phyloP scores from a whole-genome alignment of 2,113 vertebrate species.

The Oncorhynchus keta region DNA sequence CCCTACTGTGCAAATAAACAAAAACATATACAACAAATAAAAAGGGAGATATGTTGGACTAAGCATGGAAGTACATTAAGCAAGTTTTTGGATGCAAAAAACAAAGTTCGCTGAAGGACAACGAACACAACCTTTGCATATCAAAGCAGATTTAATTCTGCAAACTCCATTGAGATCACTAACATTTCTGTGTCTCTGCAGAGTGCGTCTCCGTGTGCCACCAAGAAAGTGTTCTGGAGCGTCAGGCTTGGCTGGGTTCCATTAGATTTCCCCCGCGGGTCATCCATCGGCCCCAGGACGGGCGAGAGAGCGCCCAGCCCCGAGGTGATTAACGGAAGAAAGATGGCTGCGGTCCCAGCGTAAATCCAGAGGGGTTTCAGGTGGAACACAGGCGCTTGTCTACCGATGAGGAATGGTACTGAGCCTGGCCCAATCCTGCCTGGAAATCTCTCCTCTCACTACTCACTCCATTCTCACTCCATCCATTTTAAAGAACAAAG shows the following conservation, averaged over 20 bases:
- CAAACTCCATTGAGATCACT: slow-evolving; percentile 14
- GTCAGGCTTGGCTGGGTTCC: slow-evolving; percentile 64
- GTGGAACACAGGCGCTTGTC: slow-evolving; percentile 67
- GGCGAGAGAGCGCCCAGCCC: slow-evolving; percentile 55
- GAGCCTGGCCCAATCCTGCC: slow-evolving; percentile 43
- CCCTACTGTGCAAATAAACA: slow-evolving; percentile 28
- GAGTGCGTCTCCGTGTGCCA: slow-evolving; percentile 26
- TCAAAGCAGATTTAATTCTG: slow-evolving; percentile 12
- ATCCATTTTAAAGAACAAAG: slow-evolving; percentile 2
- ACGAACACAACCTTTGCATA: not conserved
- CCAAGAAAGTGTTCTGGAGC: slow-evolving; percentile 53
- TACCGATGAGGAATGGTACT: slow-evolving; percentile 70
- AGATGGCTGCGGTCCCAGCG: slow-evolving; percentile 57
- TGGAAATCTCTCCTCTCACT: slow-evolving; percentile 60
- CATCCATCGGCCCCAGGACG: slow-evolving; percentile 63
- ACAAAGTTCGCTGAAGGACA: not conserved
- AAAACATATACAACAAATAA: slow-evolving; percentile 24
- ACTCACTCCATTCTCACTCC: slow-evolving; percentile 12
- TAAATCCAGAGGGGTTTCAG: slow-evolving; percentile 71
- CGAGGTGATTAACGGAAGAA: slow-evolving; percentile 73
- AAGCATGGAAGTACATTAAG: not conserved
- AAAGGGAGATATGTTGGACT: not conserved
- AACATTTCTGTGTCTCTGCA: slow-evolving; percentile 27
- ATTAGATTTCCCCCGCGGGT: slow-evolving; percentile 73
- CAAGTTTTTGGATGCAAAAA: not conserved